Evolutionary conservation across 53 echinoderm and acorn worm species (phyloP).

Genomic region (Patiria pectinifera): DNA sequence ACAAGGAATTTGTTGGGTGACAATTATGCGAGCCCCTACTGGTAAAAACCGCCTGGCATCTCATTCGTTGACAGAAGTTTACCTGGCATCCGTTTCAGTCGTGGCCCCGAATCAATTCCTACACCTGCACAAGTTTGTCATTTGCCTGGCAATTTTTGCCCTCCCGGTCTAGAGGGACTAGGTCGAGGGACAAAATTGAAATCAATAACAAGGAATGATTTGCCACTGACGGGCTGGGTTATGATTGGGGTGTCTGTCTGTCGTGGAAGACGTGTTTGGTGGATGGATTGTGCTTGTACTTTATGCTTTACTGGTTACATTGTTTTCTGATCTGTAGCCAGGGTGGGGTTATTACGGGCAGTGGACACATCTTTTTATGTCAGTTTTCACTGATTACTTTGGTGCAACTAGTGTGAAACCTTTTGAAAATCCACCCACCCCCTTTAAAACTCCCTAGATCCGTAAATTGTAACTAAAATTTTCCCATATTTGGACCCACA

Average conservation of each 20-base stretch:
- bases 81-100: constrained; percentile 44
- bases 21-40: constrained; percentile 42
- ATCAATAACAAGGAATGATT: constrained; percentile 49
- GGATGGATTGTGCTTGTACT: neutral
- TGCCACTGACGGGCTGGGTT: neutral
- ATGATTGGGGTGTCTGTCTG: neutral
- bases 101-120: constrained; percentile 1
- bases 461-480: too few species aligned
- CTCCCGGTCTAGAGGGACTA: constrained; percentile 27
- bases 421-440: too few species aligned
- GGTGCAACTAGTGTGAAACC: too few species aligned
- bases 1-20: constrained; percentile 2
- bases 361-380: too few species aligned
- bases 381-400: too few species aligned
- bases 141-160: constrained; percentile 16
- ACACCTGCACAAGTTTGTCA: constrained; percentile 59
- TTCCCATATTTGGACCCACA: too few species aligned
- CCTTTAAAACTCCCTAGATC: too few species aligned
- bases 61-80: constrained; percentile 32
- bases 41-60: constrained; percentile 26
- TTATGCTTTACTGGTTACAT: too few species aligned
- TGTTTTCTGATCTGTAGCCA: too few species aligned
- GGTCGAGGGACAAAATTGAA: constrained; percentile 46
- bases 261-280: neutral
- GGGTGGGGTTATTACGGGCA: too few species aligned